Evolutionary conservation across 1,140 invertebrate genomes (phyloP), one percentile per base, ranked within the genome.

Genomic region (Panagrolaimus sp.): DNA sequence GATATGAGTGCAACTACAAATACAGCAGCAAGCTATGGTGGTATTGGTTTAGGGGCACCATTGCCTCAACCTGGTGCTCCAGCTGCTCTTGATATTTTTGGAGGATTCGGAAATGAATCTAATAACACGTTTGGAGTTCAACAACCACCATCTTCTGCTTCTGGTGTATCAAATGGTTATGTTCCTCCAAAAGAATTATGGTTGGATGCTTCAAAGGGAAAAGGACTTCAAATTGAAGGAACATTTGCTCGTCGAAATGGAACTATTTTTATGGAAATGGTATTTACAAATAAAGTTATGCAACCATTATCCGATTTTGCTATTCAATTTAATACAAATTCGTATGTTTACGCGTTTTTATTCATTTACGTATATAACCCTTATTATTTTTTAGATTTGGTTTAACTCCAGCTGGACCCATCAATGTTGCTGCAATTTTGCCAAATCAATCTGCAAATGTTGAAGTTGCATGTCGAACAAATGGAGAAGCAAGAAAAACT

Each of bases 281-380:
- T 91, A 0, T 90, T 98, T 77, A 91, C 89, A 46, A 99, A 99
- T 84, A 94, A 93, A 86, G 94, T 96, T 1, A 96, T 98, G 92
- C 93, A 97, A 81, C 89, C 93, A 14, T 96, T 98, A 91, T 88
- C 87, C 74, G 90, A 89, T 9, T 98, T 98, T 86, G 96, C 95
- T 38, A 92, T 98, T 83, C 96, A 98, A 82, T 89, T 99, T 72
- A 99, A 98, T 84, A 98, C 97, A 86, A 99, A 98, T 85, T 89
- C 87, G 87, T 88, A 79, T 71, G 46, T 74, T 61, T 25, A 51
- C 23, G 16, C n/a, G n/a, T n/a, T n/a, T n/a, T n/a, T 62, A 42
- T 1, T 5, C 9, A 9, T 23, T 7, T 46, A 48, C 25, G 9
- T 38, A 57, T 48, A 8, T 69, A 44, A 53, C 14, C n/a, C n/a